Evolutionary conservation across 1,140 invertebrate species (phyloP).

Genomic region (Hypsibius dujardini): DNA sequence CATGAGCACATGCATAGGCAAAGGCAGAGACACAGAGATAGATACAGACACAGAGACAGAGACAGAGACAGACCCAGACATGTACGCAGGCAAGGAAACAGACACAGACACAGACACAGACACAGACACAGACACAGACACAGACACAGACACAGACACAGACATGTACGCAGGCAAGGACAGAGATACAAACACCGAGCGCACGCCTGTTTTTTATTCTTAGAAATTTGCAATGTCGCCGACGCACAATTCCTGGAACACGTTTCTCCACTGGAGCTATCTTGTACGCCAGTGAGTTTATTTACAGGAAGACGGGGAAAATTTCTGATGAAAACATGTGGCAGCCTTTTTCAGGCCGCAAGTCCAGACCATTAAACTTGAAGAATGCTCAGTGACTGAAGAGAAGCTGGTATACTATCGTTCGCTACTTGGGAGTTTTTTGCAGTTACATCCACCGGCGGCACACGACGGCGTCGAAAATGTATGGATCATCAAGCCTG

Average conservation of each 20-base stretch:
- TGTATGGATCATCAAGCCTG: conserved; percentile 12
- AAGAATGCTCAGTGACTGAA: not conserved
- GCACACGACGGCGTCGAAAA: not conserved
- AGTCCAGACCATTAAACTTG: not conserved
- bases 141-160: too few species aligned
- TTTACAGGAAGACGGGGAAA: too few species aligned
- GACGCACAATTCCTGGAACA: not conserved
- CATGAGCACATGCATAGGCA: too few species aligned
- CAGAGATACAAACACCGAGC: too few species aligned
- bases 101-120: too few species aligned
- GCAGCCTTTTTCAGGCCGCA: not conserved
- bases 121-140: too few species aligned
- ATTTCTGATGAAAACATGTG: not conserved
- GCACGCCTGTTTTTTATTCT: not conserved
- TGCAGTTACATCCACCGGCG: not conserved
- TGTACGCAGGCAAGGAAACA: too few species aligned
- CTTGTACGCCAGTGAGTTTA: conserved; percentile 1
- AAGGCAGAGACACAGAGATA: too few species aligned
- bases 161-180: too few species aligned
- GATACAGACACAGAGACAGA: too few species aligned
- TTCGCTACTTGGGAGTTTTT: not conserved
- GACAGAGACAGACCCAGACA: too few species aligned
- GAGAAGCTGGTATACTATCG: not conserved
- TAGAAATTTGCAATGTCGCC: not conserved
- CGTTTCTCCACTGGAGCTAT: conserved; percentile 5